A percentile compares a stretch with the other conserved stretches of the same genome.
These are phyloP conservation scores for Aplochiton taeniatus DNA, from an alignment of 2,797 vertebrate species.

Conservation along the genomic window DNA sequence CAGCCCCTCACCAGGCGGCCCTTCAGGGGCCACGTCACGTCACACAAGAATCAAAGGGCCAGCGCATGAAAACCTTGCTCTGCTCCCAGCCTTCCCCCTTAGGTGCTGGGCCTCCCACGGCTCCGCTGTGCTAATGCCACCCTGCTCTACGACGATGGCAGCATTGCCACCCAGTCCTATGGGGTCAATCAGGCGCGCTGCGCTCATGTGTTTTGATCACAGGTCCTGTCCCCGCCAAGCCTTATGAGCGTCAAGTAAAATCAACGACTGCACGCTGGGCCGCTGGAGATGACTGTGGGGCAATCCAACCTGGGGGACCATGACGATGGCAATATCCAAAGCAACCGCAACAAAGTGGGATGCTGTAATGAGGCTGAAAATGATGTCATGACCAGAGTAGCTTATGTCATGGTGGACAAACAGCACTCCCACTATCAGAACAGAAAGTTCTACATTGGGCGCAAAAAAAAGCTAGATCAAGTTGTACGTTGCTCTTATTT, in stretches of 20 bases:
- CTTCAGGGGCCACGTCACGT: slow-evolving; percentile 54
- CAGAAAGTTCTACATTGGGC: too few species aligned
- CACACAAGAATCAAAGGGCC: slow-evolving; percentile 55
- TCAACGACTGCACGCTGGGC: slow-evolving; percentile 47
- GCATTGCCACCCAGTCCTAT: slow-evolving; percentile 61
- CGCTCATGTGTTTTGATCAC: slow-evolving; percentile 61
- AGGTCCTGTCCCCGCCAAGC: slow-evolving; percentile 38
- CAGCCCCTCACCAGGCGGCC: slow-evolving; percentile 32
- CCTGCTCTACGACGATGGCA: slow-evolving; percentile 58
- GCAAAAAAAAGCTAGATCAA: too few species aligned
- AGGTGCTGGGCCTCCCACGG: slow-evolving; percentile 27
- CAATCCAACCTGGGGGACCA: slow-evolving; percentile 41
- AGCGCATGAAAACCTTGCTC: slow-evolving; percentile 50
- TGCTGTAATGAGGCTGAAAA: slow-evolving; percentile 1
- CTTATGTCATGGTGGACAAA: too few species aligned
- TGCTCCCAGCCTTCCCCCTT: slow-evolving; percentile 46
- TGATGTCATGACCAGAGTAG: too few species aligned
- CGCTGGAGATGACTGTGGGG: slow-evolving; percentile 51
- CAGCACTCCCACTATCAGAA: too few species aligned
- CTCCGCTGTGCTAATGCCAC: slow-evolving; percentile 53
- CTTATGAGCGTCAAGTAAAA: slow-evolving; percentile 43
- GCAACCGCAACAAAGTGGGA: slow-evolving; percentile 45
- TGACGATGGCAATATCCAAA: slow-evolving; percentile 41
- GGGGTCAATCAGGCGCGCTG: slow-evolving; percentile 65
- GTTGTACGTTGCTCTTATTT: too few species aligned